Conservation (phyloP, 2,113 vertebrate genomes). For the Sebastes fasciatus region DNA sequence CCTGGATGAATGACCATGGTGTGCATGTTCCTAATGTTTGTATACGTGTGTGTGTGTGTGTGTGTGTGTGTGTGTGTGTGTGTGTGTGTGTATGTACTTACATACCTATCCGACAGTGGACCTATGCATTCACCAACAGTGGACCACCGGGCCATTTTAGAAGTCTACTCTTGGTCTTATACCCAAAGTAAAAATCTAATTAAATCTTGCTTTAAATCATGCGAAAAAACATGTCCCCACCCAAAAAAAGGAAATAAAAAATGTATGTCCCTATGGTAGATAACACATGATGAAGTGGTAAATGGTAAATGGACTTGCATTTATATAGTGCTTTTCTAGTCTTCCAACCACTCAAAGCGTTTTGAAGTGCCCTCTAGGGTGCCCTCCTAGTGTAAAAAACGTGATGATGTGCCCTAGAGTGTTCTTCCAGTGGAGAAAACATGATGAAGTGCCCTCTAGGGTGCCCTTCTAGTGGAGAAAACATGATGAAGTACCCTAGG, state of each 20-base stretch:
- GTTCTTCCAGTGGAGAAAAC: too few species aligned
- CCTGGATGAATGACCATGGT: slow-evolving; percentile 71
- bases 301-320: too few species aligned
- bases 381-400: too few species aligned
- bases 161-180: background rate
- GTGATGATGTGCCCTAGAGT: too few species aligned
- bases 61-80: slow-evolving; percentile 36
- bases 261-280: too few species aligned
- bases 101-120: background rate
- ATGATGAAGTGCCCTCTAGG: background rate
- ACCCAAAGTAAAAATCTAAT: too few species aligned
- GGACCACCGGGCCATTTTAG: background rate
- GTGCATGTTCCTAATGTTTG: slow-evolving; percentile 49
- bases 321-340: too few species aligned
- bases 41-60: slow-evolving; percentile 45
- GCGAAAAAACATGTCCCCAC: background rate
- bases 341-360: too few species aligned
- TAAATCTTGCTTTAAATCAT: background rate
- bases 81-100: background rate
- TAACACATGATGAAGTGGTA: too few species aligned
- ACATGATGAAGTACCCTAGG: background rate
- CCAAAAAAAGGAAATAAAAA: too few species aligned
- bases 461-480: background rate
- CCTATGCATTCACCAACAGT: background rate
- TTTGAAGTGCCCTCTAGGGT: too few species aligned